phyloP scores from a whole-genome alignment of 2,888 invertebrate genomes.

The Parochlus steinenii region DNA sequence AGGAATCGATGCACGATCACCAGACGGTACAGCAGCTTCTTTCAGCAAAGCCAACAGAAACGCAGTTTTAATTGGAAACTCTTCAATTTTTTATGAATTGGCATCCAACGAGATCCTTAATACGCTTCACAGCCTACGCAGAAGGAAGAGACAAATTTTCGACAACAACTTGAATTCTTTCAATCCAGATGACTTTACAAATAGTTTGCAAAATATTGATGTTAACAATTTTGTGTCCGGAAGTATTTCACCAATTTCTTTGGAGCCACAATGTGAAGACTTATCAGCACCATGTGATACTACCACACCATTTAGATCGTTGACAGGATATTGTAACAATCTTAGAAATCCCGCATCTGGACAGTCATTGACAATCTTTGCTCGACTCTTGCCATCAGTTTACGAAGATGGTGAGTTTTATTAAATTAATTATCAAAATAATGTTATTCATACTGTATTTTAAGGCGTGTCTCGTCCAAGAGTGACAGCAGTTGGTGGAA shows the following conservation, averaged over 20 bases:
- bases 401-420: conserved; percentile 89
- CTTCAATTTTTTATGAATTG: conserved; percentile 70
- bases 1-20: conserved; percentile 71
- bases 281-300: conserved; percentile 52
- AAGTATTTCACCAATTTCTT: conserved; percentile 36
- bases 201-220: conserved; percentile 63
- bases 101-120: conserved; percentile 75
- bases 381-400: conserved; percentile 64
- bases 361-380: conserved; percentile 70
- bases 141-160: conserved; percentile 58
- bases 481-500: conserved; percentile 53
- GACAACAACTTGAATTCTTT: conserved; percentile 40
- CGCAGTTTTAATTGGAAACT: conserved; percentile 67
- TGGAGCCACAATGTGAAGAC: conserved; percentile 56
- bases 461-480: conserved; percentile 73
- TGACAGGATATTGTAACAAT: conserved; percentile 79
- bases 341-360: conserved; percentile 66
- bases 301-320: conserved; percentile 45
- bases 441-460: conserved; percentile 30
- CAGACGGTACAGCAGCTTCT: conserved; percentile 73
- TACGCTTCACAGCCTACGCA: conserved; percentile 32
- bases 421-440: conserved; percentile 24
- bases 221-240: conserved; percentile 50
- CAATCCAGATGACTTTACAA: conserved; percentile 49
- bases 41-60: conserved; percentile 80